Evolutionary conservation across 2,888 invertebrate species (phyloP).

Genomic region (Clitarchus hookeri): DNA sequence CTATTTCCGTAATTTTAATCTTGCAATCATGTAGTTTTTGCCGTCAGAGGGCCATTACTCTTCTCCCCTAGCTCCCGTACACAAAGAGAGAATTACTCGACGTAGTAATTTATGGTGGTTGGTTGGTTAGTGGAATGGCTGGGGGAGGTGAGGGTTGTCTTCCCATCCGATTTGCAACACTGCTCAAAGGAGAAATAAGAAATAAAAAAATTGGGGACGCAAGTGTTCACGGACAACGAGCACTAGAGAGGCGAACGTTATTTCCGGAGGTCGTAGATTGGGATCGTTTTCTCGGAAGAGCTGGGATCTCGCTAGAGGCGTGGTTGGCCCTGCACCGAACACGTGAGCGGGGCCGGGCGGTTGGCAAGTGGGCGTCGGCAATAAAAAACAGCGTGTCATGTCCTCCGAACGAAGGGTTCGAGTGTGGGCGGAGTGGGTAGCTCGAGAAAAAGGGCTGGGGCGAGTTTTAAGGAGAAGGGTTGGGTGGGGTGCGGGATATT

Average conservation of each 20-base stretch:
- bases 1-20: neutral
- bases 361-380: constrained; percentile 5
- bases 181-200: neutral
- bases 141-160: neutral
- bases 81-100: neutral
- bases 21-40: neutral
- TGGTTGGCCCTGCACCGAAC: too few relatives aligned
- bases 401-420: neutral
- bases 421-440: neutral
- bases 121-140: neutral
- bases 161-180: neutral
- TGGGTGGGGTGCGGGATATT: neutral
- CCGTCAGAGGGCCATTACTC: neutral
- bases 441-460: neutral
- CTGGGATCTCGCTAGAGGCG: neutral
- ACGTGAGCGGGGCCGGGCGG: too few relatives aligned
- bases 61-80: neutral
- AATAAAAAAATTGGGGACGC: neutral
- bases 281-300: constrained; percentile 7
- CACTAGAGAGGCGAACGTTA: neutral
- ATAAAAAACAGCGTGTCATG: neutral
- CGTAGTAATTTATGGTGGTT: neutral
- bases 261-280: neutral
- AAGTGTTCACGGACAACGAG: neutral
- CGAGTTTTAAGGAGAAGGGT: neutral